Evolutionary conservation across 2,797 vertebrate genomes (phyloP).

Genomic region (Hapalemur alaotrensis): DNA sequence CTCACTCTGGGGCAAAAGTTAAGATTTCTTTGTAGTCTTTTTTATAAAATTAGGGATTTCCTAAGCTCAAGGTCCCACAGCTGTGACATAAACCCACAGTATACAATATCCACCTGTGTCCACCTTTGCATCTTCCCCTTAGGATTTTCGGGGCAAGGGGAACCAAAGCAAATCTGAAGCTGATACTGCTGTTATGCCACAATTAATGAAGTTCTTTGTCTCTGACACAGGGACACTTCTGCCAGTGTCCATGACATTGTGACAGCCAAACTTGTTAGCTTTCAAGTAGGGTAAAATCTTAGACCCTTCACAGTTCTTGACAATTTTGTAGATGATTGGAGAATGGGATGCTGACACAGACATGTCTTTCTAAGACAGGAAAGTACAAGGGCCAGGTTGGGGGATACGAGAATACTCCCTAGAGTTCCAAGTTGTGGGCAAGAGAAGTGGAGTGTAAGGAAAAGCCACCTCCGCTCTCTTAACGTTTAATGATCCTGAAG

Average conservation of each 20-base stretch:
- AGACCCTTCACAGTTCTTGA: not conserved
- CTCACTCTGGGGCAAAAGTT: not conserved
- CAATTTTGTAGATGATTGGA: not conserved
- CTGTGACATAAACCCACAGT: not conserved
- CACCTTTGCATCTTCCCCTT: fast-evolving
- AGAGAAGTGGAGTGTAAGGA: not conserved
- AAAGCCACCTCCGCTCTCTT: not conserved
- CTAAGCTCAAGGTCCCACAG: not conserved
- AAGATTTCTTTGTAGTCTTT: not conserved
- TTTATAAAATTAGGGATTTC: not conserved
- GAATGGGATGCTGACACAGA: not conserved
- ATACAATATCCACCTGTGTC: fast-evolving
- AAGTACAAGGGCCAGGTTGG: not conserved
- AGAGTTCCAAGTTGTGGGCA: not conserved
- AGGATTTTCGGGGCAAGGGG: not conserved
- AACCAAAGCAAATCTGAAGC: not conserved
- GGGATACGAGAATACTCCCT: not conserved
- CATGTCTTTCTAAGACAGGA: not conserved
- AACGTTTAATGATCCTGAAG: not conserved
- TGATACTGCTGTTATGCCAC: not conserved
- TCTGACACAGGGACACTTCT: not conserved
- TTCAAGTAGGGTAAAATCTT: not conserved
- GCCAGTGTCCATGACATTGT: not conserved
- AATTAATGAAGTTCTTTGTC: not conserved
- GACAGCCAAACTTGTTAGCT: not conserved